Base-by-base conservation (phyloP, 2,888 invertebrate species). In the Odontocerum albicorne region DNA sequence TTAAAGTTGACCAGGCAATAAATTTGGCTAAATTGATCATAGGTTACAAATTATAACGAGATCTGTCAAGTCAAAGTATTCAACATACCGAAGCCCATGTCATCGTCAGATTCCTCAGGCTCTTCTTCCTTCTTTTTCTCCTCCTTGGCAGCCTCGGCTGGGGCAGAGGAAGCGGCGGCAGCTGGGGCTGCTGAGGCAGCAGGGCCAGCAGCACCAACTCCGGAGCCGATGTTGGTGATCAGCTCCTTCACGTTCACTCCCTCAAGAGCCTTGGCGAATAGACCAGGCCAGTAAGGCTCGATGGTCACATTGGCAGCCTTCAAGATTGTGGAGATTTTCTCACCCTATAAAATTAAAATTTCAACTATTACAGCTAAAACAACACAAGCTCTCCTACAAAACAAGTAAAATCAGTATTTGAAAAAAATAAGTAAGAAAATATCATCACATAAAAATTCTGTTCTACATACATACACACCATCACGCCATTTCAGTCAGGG, bases 221-320 rank as follows among this genome's bases (percentile, higher is more conserved):
- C 92, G 44, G 93, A 90, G 15, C 96, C 93, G 67, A 97, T 88
- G 75, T 90, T 95, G 62, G 93, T 91, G 72, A 97, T 92, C 68
- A 97, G 79, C 60, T 94, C 92, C 68, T 92, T 93, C 51, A 98
- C 87, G 71, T 95, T 95, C 62, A 97, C 80, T 62, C 94, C 94
- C 73, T 97, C 96, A 63, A 99, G 78, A 32, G 97, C 94, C 75
- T 97, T 96, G 63, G 98, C 94, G 74, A 98, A 99, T 54, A 99
- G 84, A 66, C 96, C 94, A 36, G 98, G 96, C 99, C 99, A 99
- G 81, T 96, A 98, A 15, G 98, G 96, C 74, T 99, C 99, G 33
- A 99, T 90, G 62, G 92, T 92, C 57, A 98, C 96, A 70, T 85
- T 87, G 63, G 99, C 97, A 40, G 98, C 97, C 76, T 97, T 98